Conservation (phyloP, 1,140 invertebrate species). For the fruit fly (Drosophila melanogaster) region Release_6_plus_ISO1_MT NC_004354.4:14879501-14880000, state of each 20-base stretch:
- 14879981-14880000: constrained; percentile 64
- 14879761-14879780: not conserved
- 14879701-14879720: constrained; percentile 9
- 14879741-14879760: constrained; percentile 16
- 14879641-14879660: constrained; percentile 56
- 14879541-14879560: constrained; percentile 77
- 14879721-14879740: constrained; percentile 11
- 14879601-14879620: constrained; percentile 39
- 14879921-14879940: constrained; percentile 14
- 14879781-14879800: not conserved
- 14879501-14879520: constrained; percentile 24
- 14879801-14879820: not conserved
- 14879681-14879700: constrained; percentile 35
- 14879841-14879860: constrained; percentile 1
- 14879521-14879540: constrained; percentile 67
- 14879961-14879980: constrained; percentile 28
- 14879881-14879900: constrained; percentile 46
- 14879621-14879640: constrained; percentile 68
- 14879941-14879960: constrained; percentile 3
- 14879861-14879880: constrained; percentile 44
- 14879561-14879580: constrained; percentile 49
- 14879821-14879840: constrained; percentile 29
- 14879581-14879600: constrained; percentile 54
- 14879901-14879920: constrained; percentile 29
- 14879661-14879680: constrained; percentile 66